Percentiles rank a stretch among this genome's conserved stretches.
These are phyloP conservation scores for Platynereis dumerilii DNA, from an alignment of 2,888 invertebrate genomes.

Conservation along the genomic window DNA sequence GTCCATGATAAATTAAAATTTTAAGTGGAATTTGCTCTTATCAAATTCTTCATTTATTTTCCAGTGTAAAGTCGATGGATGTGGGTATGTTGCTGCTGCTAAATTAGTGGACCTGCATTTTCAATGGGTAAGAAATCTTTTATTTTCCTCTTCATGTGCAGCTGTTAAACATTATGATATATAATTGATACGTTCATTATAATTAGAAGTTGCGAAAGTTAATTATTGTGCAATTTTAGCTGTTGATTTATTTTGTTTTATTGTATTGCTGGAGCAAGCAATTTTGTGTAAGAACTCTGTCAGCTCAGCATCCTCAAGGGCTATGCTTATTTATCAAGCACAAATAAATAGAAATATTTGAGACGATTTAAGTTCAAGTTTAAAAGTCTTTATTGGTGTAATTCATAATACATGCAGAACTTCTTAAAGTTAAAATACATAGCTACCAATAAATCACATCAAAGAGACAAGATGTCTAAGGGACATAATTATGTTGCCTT, in stretches of 20 bases:
- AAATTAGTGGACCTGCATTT: slow-evolving; percentile 82
- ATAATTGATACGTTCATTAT: too few relatives aligned
- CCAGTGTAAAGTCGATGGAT: slow-evolving; percentile 81
- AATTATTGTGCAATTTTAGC: slow-evolving; percentile 6
- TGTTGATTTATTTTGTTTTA: background rate
- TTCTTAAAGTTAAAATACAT: too few relatives aligned
- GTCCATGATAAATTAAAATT: too few relatives aligned
- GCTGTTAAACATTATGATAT: too few relatives aligned
- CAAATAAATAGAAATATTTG: background rate
- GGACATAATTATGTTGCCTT: too few relatives aligned
- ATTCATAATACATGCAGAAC: too few relatives aligned
- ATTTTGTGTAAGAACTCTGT: background rate
- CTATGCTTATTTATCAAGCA: background rate
- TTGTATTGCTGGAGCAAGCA: background rate
- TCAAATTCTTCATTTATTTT: slow-evolving; percentile 24
- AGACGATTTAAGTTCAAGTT: background rate
- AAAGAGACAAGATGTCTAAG: too few relatives aligned
- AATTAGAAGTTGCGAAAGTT: too few relatives aligned
- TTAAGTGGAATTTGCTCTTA: too few relatives aligned
- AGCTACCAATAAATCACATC: too few relatives aligned
- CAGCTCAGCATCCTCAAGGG: background rate
- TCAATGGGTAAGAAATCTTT: slow-evolving; percentile 70
- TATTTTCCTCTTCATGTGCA: too few relatives aligned
- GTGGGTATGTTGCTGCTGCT: slow-evolving; percentile 79
- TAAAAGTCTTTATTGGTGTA: too few relatives aligned